Percentiles rank a stretch among this genome's conserved stretches.
These are phyloP conservation scores for Drosophila mettleri DNA, from an alignment of 2,888 invertebrate species.

Conservation along the genomic window DNA sequence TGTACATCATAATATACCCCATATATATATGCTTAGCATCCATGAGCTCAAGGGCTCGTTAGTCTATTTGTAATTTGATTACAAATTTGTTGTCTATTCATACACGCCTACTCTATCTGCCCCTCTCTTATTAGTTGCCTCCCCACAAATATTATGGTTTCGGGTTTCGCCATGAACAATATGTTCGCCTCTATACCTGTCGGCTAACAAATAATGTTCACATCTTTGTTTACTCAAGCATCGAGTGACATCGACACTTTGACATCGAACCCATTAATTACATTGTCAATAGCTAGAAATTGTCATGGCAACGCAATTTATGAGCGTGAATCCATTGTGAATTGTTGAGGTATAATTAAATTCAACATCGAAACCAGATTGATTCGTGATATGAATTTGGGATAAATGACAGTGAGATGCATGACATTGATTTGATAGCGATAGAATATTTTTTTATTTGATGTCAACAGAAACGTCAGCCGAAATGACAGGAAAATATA, in stretches of 20 bases:
- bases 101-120: too few relatives aligned
- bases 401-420: not conserved
- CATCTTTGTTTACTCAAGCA: constrained; percentile 36
- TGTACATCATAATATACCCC: too few relatives aligned
- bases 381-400: not conserved
- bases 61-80: not conserved
- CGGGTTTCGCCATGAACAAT: not conserved
- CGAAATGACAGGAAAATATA: too few relatives aligned
- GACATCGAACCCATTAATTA: constrained; percentile 59
- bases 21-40: not conserved
- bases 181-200: not conserved
- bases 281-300: constrained; percentile 64
- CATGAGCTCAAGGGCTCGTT: not conserved
- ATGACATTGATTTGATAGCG: not conserved
- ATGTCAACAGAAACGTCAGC: too few relatives aligned
- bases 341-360: not conserved
- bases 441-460: too few relatives aligned
- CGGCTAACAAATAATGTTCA: not conserved
- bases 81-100: not conserved
- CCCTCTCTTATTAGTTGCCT: too few relatives aligned
- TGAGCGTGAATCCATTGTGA: not conserved
- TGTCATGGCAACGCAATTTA: constrained; percentile 31
- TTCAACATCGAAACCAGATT: not conserved
- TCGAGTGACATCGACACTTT: constrained; percentile 41
- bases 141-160: not conserved